These are phyloP conservation scores for Drosophila nigricruria DNA, from an alignment of 2,888 invertebrate species.

Conservation along the genomic window DNA sequence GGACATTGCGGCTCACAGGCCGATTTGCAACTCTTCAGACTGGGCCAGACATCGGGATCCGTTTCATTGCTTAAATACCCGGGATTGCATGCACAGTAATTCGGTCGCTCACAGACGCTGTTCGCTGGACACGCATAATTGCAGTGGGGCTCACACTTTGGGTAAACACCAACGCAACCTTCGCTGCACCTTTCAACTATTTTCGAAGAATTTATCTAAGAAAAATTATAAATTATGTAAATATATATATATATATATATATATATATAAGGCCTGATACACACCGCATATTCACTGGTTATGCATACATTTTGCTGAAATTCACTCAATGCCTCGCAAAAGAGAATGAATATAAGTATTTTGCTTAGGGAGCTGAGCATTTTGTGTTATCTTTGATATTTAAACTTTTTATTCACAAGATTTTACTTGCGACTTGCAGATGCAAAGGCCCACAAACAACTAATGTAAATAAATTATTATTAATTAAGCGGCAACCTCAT, in stretches of 20 bases:
- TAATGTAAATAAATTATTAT: not conserved
- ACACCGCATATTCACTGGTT: not conserved
- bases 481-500: not conserved
- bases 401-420: not conserved
- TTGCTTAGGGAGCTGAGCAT: not conserved
- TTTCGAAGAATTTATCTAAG: not conserved
- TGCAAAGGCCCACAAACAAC: not conserved
- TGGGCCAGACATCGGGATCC: not conserved
- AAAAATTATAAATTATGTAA: not conserved
- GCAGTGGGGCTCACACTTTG: slow-evolving; percentile 19
- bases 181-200: not conserved
- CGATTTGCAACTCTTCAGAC: slow-evolving; percentile 9
- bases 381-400: not conserved
- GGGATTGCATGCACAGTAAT: not conserved
- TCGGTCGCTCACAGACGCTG: slow-evolving; percentile 3
- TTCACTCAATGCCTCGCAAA: not conserved
- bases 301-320: not conserved
- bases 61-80: not conserved
- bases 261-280: not conserved
- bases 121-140: not conserved
- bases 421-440: not conserved
- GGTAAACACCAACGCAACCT: slow-evolving; percentile 24
- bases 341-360: not conserved
- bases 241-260: not conserved
- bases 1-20: not conserved